Percentiles rank a stretch among this genome's conserved stretches.
Conservation (phyloP, 2,888 invertebrate genomes). For the Troides helena region DNA sequence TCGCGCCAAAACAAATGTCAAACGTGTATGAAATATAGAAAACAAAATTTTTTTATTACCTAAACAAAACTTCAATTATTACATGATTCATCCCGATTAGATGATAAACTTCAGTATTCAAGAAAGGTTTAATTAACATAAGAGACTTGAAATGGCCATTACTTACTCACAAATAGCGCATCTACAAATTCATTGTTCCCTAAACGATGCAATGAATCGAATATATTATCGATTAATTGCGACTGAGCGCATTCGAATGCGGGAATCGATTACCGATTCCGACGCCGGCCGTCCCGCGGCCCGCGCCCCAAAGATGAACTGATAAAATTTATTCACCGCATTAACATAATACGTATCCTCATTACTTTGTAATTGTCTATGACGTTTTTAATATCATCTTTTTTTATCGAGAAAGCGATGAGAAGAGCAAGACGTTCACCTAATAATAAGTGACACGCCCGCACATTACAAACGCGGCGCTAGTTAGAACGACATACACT, state of each 20-base stretch:
- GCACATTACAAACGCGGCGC: too few species aligned
- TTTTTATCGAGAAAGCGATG: too few species aligned
- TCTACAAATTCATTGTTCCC: slow-evolving; percentile 16
- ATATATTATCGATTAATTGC: slow-evolving; percentile 26
- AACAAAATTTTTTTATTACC: too few species aligned
- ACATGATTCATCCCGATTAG: too few species aligned
- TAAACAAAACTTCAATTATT: too few species aligned
- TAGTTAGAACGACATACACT: too few species aligned
- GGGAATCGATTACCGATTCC: slow-evolving; percentile 24
- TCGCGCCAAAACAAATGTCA: too few species aligned
- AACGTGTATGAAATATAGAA: too few species aligned
- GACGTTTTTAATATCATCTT: slow-evolving; percentile 15
- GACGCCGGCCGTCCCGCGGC: slow-evolving; percentile 15
- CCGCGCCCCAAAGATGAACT: slow-evolving; percentile 4
- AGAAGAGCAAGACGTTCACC: too few species aligned
- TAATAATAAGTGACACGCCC: too few species aligned
- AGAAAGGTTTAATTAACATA: neutral
- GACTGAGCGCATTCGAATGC: slow-evolving; percentile 4
- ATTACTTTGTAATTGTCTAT: slow-evolving; percentile 16
- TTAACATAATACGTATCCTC: slow-evolving; percentile 20
- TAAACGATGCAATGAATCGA: slow-evolving; percentile 11
- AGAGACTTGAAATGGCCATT: neutral
- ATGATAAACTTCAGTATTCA: too few species aligned
- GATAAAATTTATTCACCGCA: slow-evolving; percentile 20
- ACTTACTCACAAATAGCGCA: neutral